Conservation (phyloP, 2,888 invertebrate species). For the Xylota sylvarum region DNA sequence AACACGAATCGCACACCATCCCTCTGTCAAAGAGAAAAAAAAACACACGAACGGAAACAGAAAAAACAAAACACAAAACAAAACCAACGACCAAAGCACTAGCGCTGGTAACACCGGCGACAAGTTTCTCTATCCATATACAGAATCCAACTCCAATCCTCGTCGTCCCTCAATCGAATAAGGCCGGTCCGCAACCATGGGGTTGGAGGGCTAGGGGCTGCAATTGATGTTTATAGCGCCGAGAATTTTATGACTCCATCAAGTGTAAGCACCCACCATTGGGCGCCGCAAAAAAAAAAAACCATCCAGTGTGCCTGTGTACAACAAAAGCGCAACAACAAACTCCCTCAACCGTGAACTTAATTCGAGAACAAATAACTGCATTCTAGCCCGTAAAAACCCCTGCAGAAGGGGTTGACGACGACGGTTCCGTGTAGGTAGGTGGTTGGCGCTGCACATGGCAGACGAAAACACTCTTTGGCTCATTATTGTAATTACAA, state of each 20-base stretch:
- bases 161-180: slow-evolving; percentile 46
- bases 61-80: slow-evolving; percentile 38
- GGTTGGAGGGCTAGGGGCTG: slow-evolving; percentile 7
- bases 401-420: background rate
- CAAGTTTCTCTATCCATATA: slow-evolving; percentile 47
- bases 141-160: background rate
- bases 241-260: slow-evolving; percentile 71
- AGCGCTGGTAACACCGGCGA: slow-evolving; percentile 54
- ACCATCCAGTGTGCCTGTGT: slow-evolving; percentile 1
- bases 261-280: slow-evolving; percentile 64
- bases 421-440: background rate
- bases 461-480: slow-evolving; percentile 70
- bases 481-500: slow-evolving; percentile 74
- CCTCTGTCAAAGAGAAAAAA: background rate
- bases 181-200: background rate
- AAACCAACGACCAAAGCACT: slow-evolving; percentile 1
- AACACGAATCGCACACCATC: slow-evolving; percentile 28
- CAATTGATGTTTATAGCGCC: slow-evolving; percentile 74
- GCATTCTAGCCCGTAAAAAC: slow-evolving; percentile 57
- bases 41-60: slow-evolving; percentile 52
- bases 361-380: slow-evolving; percentile 74
- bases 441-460: slow-evolving; percentile 31
- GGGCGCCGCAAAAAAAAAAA: background rate
- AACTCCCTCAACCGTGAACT: slow-evolving; percentile 69
- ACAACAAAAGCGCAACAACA: slow-evolving; percentile 67